Evolutionary conservation across 2,113 vertebrate species (phyloP).

Genomic region (Heptranchias perlo): DNA sequence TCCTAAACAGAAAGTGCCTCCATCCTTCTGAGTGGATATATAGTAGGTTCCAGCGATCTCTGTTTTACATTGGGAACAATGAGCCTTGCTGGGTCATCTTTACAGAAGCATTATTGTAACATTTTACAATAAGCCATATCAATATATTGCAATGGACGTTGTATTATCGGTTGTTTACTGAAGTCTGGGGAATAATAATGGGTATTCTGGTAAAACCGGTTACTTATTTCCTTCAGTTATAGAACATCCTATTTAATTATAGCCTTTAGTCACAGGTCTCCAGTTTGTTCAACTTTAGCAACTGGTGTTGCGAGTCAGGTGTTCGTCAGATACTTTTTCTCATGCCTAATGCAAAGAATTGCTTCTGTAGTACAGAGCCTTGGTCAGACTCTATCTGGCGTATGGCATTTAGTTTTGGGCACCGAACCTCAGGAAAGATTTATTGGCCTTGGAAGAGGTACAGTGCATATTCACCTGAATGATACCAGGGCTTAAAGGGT

Average conservation of each 20-base stretch:
- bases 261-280: background rate
- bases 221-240: background rate
- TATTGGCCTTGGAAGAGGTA: background rate
- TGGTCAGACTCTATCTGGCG: background rate
- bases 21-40: background rate
- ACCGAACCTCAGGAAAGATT: background rate
- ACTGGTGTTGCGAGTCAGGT: background rate
- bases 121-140: background rate
- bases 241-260: background rate
- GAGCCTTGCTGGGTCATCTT: background rate
- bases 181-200: slow-evolving; percentile 21
- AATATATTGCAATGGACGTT: background rate
- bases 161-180: background rate
- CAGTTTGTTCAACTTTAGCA: background rate
- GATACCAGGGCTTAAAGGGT: background rate
- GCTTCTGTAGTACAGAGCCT: background rate
- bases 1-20: background rate
- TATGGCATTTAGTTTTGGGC: background rate
- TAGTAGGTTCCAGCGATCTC: background rate
- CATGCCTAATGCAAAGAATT: background rate
- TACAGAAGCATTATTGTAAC: background rate
- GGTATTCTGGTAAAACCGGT: background rate
- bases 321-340: background rate
- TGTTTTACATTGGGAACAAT: background rate
- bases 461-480: background rate